phyloP scores from a whole-genome alignment of 2,113 vertebrate species.

The Perca schrenkii region DNA sequence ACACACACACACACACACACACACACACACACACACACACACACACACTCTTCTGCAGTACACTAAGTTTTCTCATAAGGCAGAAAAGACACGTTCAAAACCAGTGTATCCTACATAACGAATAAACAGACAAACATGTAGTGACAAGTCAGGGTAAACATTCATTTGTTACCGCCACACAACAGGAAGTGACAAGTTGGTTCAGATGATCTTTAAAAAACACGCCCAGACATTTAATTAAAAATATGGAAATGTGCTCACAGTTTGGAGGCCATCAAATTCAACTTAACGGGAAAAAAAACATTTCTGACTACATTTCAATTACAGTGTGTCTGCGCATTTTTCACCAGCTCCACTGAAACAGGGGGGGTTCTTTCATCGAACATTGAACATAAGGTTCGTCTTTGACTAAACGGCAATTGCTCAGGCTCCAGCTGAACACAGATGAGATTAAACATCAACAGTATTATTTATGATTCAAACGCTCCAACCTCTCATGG shows the following conservation, averaged over 20 bases:
- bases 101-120: slow-evolving; percentile 57
- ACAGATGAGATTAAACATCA: slow-evolving; percentile 50
- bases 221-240: slow-evolving; percentile 82
- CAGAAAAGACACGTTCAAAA: slow-evolving; percentile 26
- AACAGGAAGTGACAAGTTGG: slow-evolving; percentile 75
- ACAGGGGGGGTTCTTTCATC: slow-evolving; percentile 19
- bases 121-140: slow-evolving; percentile 70
- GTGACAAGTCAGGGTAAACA: slow-evolving; percentile 75
- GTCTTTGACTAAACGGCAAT: slow-evolving; percentile 48
- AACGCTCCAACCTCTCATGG: slow-evolving; percentile 13
- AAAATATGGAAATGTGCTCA: slow-evolving; percentile 84
- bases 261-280: slow-evolving; percentile 77
- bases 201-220: slow-evolving; percentile 69
- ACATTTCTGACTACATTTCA: slow-evolving; percentile 78
- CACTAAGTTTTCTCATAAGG: slow-evolving; percentile 33
- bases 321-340: slow-evolving; percentile 66
- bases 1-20: slow-evolving; percentile 20
- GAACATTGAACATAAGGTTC: slow-evolving; percentile 35
- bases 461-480: slow-evolving; percentile 57
- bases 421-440: slow-evolving; percentile 44
- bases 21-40: slow-evolving; percentile 15
- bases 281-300: slow-evolving; percentile 74
- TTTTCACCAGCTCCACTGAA: slow-evolving; percentile 54
- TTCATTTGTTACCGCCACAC: slow-evolving; percentile 76
- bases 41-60: neutral